A percentile compares a stretch with the other conserved stretches of the same genome.
phyloP scores from a whole-genome alignment of 1,140 invertebrate species.

The Cherax quadricarinatus region DNA sequence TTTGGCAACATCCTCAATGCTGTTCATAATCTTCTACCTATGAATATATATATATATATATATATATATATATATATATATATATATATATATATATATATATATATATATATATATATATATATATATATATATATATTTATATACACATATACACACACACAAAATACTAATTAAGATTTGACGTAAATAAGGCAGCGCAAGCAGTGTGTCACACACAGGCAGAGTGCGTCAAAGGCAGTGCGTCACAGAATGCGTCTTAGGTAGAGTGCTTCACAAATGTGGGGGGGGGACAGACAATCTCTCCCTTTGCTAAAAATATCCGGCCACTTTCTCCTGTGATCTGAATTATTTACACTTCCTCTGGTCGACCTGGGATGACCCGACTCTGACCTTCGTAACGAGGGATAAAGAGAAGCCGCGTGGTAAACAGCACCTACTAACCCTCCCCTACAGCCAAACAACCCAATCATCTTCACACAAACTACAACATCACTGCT shows the following conservation, averaged over 20 bases:
- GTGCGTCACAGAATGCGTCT: too few relatives aligned
- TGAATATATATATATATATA: too few relatives aligned
- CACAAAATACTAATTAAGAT: too few relatives aligned
- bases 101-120: constrained; percentile 3
- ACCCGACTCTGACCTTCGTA: not conserved
- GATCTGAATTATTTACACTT: constrained; percentile 14
- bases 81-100: not conserved
- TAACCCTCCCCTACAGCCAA: not conserved
- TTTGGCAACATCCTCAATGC: not conserved
- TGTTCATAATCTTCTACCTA: too few relatives aligned
- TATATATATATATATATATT: not conserved
- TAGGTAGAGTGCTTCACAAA: too few relatives aligned
- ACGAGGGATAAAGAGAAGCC: not conserved
- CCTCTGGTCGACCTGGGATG: constrained; percentile 1
- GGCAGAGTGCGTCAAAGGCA: too few relatives aligned
- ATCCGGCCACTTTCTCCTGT: not conserved
- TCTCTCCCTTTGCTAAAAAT: not conserved
- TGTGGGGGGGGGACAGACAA: too few relatives aligned
- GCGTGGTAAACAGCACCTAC: not conserved
- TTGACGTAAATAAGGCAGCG: too few relatives aligned
- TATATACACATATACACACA: too few relatives aligned
- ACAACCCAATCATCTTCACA: not conserved
- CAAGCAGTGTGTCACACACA: too few relatives aligned
- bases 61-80: too few relatives aligned
- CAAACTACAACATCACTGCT: too few relatives aligned